A percentile compares a stretch with the other conserved stretches of the same genome.
phyloP scores from a whole-genome alignment of 2,888 invertebrate species.

The Protodeltote pygarga region DNA sequence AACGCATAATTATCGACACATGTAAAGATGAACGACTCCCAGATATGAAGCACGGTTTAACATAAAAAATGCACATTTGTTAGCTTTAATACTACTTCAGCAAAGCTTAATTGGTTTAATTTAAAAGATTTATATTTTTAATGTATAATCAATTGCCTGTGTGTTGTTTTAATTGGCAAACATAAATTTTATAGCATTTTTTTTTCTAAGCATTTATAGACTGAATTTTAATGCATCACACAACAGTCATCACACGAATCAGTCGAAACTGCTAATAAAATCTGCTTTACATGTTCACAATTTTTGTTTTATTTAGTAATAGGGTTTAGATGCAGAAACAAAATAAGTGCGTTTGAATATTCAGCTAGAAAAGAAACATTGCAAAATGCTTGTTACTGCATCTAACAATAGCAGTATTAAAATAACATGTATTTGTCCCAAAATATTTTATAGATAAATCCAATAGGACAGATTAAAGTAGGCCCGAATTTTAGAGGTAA shows the following conservation, averaged over 20 bases:
- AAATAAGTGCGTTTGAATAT: constrained; percentile 29
- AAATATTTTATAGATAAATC: constrained; percentile 69
- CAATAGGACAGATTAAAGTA: constrained; percentile 66
- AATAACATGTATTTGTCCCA: constrained; percentile 61
- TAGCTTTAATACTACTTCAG: constrained; percentile 77
- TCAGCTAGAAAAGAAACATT: constrained; percentile 46
- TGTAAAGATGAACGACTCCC: constrained; percentile 54
- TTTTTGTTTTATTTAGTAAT: constrained; percentile 56
- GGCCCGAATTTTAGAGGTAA: constrained; percentile 55
- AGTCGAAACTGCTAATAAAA: constrained; percentile 50
- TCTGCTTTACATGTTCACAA: constrained; percentile 55
- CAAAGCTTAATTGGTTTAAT: constrained; percentile 68
- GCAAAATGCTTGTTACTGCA: constrained; percentile 62
- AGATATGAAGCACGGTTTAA: constrained; percentile 63
- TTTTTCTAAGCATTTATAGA: constrained; percentile 66
- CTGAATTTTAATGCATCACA: constrained; percentile 75
- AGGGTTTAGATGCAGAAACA: constrained; percentile 64
- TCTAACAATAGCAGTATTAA: constrained; percentile 77
- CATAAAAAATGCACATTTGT: constrained; percentile 78
- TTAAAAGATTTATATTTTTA: constrained; percentile 51
- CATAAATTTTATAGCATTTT: constrained; percentile 58
- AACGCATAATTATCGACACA: constrained; percentile 21
- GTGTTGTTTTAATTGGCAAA: constrained; percentile 56
- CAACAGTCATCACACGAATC: constrained; percentile 71
- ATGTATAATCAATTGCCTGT: constrained; percentile 49